Conservation (phyloP, 2,113 vertebrate genomes). For the Oncorhynchus keta region DNA sequence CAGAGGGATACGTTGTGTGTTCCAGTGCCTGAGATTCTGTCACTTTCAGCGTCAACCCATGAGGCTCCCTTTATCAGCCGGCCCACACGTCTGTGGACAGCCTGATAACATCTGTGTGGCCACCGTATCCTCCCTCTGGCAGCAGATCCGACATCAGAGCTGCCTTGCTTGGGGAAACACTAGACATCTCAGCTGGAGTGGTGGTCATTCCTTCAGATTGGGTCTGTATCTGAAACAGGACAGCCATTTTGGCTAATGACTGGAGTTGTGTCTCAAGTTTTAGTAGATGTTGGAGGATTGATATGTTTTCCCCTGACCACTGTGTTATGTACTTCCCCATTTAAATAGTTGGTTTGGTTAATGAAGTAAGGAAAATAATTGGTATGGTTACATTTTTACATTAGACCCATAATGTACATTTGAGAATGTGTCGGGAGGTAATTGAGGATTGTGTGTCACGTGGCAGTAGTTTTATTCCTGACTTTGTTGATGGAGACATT, state of each 20-base stretch:
- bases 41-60: not conserved
- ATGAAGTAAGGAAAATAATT: too few species aligned
- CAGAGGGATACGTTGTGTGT: not conserved
- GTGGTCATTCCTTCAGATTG: not conserved
- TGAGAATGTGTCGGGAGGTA: too few species aligned
- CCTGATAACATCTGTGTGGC: slow-evolving; percentile 1
- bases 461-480: not conserved
- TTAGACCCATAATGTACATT: too few species aligned
- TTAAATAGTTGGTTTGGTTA: too few species aligned
- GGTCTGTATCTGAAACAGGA: not conserved
- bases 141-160: not conserved
- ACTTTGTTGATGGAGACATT: slow-evolving; percentile 1
- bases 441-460: not conserved
- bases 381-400: too few species aligned
- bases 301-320: too few species aligned
- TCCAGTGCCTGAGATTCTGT: slow-evolving; percentile 6
- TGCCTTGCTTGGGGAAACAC: not conserved
- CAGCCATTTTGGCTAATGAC: too few species aligned
- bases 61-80: slow-evolving; percentile 11
- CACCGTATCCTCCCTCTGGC: not conserved
- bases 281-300: too few species aligned
- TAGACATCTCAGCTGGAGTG: not conserved
- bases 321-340: too few species aligned
- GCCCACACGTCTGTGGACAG: slow-evolving; percentile 10
- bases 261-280: too few species aligned